Conservation (phyloP, 2,797 vertebrate species). For the Sebastes steindachneri region DNA sequence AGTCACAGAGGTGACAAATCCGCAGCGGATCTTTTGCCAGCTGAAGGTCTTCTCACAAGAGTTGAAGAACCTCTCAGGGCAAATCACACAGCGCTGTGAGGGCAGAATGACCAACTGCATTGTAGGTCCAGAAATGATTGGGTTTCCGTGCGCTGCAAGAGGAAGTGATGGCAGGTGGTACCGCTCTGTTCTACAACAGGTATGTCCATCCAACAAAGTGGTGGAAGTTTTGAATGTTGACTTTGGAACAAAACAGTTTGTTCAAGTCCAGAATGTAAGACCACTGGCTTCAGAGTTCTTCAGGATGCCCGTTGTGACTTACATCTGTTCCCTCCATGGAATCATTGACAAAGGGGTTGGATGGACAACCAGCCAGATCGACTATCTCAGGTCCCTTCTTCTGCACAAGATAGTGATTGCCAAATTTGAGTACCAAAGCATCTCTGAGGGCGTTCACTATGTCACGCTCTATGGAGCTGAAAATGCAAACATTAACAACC, state of each 20-base stretch:
- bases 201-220: constrained; percentile 68
- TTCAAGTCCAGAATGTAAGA: constrained; percentile 82
- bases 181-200: constrained; percentile 83
- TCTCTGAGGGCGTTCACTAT: constrained; percentile 90
- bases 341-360: constrained; percentile 84
- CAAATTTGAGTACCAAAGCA: constrained; percentile 88
- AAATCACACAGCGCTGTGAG: constrained; percentile 81
- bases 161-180: constrained; percentile 91
- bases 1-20: constrained; percentile 90
- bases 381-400: constrained; percentile 84
- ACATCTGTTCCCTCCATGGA: constrained; percentile 89
- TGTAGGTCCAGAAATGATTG: constrained; percentile 80
- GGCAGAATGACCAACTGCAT: constrained; percentile 50
- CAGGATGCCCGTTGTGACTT: constrained; percentile 93
- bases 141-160: constrained; percentile 89
- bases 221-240: constrained; percentile 91
- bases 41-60: constrained; percentile 90
- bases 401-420: constrained; percentile 85
- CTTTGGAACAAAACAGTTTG: constrained; percentile 89
- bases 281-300: constrained; percentile 87
- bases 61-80: constrained; percentile 85
- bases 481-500: constrained; percentile 85
- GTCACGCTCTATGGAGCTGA: constrained; percentile 89
- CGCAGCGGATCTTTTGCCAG: constrained; percentile 90
- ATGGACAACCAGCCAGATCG: constrained; percentile 85